Evolutionary conservation across 1,140 invertebrate genomes (phyloP), one percentile per base, ranked within the genome.

Genomic region (Caenorhabditis elegans): DNA sequence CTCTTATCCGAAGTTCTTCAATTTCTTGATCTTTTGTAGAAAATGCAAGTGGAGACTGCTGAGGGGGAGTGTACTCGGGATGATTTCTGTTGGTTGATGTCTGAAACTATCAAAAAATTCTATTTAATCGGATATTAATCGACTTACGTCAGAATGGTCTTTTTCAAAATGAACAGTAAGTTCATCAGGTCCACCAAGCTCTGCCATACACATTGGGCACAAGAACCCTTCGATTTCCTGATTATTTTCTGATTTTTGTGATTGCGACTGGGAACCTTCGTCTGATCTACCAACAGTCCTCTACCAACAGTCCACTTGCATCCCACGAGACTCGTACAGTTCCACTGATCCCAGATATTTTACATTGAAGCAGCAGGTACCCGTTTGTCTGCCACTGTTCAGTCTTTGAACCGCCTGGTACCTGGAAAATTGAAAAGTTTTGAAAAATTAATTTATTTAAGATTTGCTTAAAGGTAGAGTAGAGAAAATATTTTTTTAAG

Each of bases 271-370:
- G 10, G 65, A 39, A 13, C 8, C 36, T 28, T 81, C n/a, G 97
- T 99, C 91, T 99, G 98, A 92, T 99, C 98, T 17, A 99, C 96
- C 84, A 99, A 96, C 60, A 99, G 92, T 31, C 96, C 97, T 91
- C 93, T 86, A 91, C 98, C 98, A 99, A 46, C n/a, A n/a, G n/a
- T n/a, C n/a, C n/a, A 99, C 95, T 91, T 97, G 95, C 96, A 99
- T 98, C 19, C 98, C 97, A 88, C 97, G 93, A 0, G 96, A 98
- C 91, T 99, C 97, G 91, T 96, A 98, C 2, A 99, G 97, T 92
- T 99, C 97, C 0, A 98, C 95, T 91, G 96, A 97, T 84, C 98
- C 98, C 87, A 99, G 91, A 92, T 99, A 99, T 93, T 98, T 97
- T 83, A 99, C 97, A 86, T 95, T 93, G 92, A 99, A 99, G 88